Percentiles rank a stretch among this genome's conserved stretches.
Conservation (phyloP, 2,888 invertebrate species). For the Theretra japonica region DNA sequence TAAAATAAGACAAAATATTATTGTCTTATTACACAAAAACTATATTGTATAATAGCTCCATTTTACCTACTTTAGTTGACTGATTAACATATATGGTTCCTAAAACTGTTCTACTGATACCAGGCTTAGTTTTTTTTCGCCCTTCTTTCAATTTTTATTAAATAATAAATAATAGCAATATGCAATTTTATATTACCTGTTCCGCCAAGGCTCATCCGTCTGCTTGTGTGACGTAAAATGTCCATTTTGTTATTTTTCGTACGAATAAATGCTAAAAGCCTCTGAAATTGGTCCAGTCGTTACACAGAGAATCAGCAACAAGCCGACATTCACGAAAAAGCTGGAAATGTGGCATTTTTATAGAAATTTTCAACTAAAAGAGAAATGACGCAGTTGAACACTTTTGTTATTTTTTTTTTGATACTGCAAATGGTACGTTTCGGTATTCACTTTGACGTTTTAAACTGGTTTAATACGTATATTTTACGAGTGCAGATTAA, state of each 20-base stretch:
- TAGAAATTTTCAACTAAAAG: slow-evolving; percentile 21
- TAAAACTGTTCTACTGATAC: too few relatives aligned
- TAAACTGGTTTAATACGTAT: not conserved
- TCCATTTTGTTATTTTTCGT: slow-evolving; percentile 13
- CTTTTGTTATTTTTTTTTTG: not conserved
- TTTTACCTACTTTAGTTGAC: too few relatives aligned
- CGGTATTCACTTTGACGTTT: slow-evolving; percentile 10
- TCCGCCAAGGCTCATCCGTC: not conserved
- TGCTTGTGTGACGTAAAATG: not conserved
- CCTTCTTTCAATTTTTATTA: too few relatives aligned
- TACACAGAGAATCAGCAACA: slow-evolving; percentile 22
- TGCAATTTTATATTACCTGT: not conserved
- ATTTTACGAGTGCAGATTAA: not conserved
- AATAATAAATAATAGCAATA: too few relatives aligned
- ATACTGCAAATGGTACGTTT: not conserved
- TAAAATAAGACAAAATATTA: too few relatives aligned
- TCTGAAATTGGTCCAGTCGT: slow-evolving; percentile 21
- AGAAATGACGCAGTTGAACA: not conserved
- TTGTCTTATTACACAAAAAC: too few relatives aligned
- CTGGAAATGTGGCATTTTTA: slow-evolving; percentile 20
- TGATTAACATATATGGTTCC: too few relatives aligned
- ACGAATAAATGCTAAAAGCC: slow-evolving; percentile 20
- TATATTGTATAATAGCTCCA: too few relatives aligned
- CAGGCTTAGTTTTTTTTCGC: too few relatives aligned
- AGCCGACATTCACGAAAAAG: slow-evolving; percentile 14